These are phyloP conservation scores for Drosophila ohnishii DNA, from an alignment of 1,140 invertebrate genomes.

Conservation along the genomic window DNA sequence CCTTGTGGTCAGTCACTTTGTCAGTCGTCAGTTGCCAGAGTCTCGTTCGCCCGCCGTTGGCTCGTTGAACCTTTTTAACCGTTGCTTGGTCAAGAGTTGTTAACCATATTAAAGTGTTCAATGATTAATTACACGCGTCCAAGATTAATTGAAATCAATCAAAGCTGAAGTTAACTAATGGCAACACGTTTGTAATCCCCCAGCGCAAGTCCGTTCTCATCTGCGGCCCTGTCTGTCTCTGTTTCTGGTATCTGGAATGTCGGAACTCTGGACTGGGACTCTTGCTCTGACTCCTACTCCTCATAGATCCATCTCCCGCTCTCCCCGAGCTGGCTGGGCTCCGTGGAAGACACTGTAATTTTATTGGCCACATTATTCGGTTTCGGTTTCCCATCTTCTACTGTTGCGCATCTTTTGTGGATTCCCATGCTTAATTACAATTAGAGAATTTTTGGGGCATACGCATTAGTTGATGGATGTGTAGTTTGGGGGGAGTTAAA, in stretches of 20 bases:
- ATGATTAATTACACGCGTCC: conserved; percentile 83
- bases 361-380: conserved; percentile 61
- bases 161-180: conserved; percentile 83
- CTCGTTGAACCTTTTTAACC: conserved; percentile 83
- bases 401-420: conserved; percentile 21
- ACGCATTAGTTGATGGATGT: conserved; percentile 43
- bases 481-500: conserved; percentile 34
- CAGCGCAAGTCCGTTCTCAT: conserved; percentile 36
- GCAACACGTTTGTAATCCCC: conserved; percentile 82
- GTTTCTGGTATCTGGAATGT: conserved; percentile 59
- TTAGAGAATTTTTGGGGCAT: conserved; percentile 62
- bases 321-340: conserved; percentile 18
- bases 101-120: conserved; percentile 83
- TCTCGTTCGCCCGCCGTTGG: conserved; percentile 35
- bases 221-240: conserved; percentile 25
- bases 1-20: conserved; percentile 64
- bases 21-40: conserved; percentile 46
- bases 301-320: conserved; percentile 6
- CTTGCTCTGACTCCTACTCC: conserved; percentile 29
- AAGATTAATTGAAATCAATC: conserved; percentile 83
- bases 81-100: conserved; percentile 83
- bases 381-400: conserved; percentile 22
- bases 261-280: conserved; percentile 21
- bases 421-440: conserved; percentile 79
- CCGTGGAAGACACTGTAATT: conserved; percentile 35